Evolutionary conservation across 23 tunicate species (phyloP).

Genomic region (Phallusia fumigata): DNA sequence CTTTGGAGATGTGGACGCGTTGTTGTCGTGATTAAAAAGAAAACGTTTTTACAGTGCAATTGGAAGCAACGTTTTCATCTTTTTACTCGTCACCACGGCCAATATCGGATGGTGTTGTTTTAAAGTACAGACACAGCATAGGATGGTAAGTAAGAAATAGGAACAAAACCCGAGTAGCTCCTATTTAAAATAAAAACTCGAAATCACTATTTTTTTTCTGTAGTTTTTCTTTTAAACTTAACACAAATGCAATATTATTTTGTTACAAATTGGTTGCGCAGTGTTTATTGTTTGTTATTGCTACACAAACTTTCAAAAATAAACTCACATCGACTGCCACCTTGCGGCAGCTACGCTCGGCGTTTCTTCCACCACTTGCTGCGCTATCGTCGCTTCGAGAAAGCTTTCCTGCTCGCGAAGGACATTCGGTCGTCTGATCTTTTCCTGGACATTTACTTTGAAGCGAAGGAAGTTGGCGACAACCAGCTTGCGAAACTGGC

Average conservation of each 20-base stretch:
- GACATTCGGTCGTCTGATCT: constrained; percentile 74
- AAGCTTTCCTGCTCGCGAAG: constrained; percentile 88
- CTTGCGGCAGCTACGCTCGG: constrained; percentile 62
- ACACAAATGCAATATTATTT: background rate
- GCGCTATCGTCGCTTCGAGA: constrained; percentile 65
- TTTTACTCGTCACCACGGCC: constrained; percentile 66
- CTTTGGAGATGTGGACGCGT: no score
- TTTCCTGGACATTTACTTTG: constrained; percentile 80
- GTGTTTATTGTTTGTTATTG: no score
- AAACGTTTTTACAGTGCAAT: constrained; percentile 43
- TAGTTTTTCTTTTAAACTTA: no score
- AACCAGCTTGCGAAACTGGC: constrained; percentile 69
- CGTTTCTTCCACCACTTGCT: constrained; percentile 83
- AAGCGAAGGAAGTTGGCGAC: constrained; percentile 81
- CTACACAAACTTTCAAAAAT: no score
- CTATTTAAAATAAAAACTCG: no score
- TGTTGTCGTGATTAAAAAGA: background rate
- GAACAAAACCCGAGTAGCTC: no score
- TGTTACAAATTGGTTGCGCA: no score
- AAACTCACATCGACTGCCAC: background rate
- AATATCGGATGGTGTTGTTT: constrained; percentile 47
- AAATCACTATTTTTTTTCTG: no score
- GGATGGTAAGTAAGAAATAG: constrained; percentile 68
- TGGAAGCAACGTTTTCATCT: constrained; percentile 66
- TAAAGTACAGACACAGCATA: constrained; percentile 57